Evolutionary conservation across 2,113 vertebrate genomes (phyloP), one percentile per base, ranked within the genome.

Genomic region (Pitta sordida): DNA sequence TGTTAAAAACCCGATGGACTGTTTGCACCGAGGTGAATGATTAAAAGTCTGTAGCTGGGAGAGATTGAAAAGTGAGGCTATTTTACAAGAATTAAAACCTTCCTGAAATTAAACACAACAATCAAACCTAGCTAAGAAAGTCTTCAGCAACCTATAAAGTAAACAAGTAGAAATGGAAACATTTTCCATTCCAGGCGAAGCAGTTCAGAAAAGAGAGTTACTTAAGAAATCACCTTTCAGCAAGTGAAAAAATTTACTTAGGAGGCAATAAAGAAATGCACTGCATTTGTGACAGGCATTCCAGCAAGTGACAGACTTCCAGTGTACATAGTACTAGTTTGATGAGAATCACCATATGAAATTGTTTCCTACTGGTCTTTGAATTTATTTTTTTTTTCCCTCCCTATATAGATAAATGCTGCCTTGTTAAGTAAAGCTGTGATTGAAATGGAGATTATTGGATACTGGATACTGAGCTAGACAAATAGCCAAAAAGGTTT

Each of bases 1-100:
- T 98, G 96, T 96, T 98, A 96, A 90, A 96, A 91, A 97, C 63
- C 92, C 96, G 96, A 95, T 96, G 80, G 69, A 96, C 95, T 92
- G 86, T 95, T 96, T 96, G 68, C 55, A 90, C 52, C 68, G 88
- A 32, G 58, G 49, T 95, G 87, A 96, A 97, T 95, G 91, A 98
- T 95, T 96, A 97, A 97, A 96, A 81, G 86, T 88, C 52, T 81
- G 58, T 87, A 87, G 91, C 65, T 51, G 79, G 65, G 36, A 95
- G 34, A 93, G 59, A 63, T 58, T 88, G 55, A 90, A 88, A 95
- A 96, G 79, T 71, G 87, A 96, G 81, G 34, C 74, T 74, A 90
- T 46, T 51, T 89, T 83, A 79, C 34, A 91, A 94, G 68, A 96
- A 97, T 90, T 90, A 96, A 97, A 85, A 76, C 62, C 63, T 80